These are phyloP conservation scores for Cataglyphis cursor DNA, from an alignment of 2,888 invertebrate species.

Conservation along the genomic window DNA sequence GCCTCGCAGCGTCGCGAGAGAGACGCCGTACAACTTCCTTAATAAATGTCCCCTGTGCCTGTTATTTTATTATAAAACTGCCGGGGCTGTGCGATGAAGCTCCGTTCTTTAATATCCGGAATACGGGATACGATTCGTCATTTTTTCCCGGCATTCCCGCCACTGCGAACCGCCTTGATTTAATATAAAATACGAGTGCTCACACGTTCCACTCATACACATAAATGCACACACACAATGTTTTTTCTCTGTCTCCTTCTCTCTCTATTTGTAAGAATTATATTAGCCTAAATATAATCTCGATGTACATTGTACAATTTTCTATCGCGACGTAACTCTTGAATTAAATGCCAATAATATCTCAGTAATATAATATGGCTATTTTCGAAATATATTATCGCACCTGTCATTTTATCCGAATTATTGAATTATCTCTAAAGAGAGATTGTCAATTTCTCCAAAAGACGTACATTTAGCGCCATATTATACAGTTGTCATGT, in stretches of 20 bases:
- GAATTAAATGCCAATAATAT: conserved; percentile 7
- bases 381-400: conserved; percentile 11
- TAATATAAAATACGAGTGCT: conserved; percentile 41
- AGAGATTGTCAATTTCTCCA: neutral
- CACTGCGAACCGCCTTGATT: conserved; percentile 19
- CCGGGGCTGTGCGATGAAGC: conserved; percentile 12
- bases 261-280: conserved; percentile 9
- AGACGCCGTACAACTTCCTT: conserved; percentile 41
- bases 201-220: neutral
- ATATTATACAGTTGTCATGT: conserved; percentile 2
- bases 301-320: conserved; percentile 13
- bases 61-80: conserved; percentile 54
- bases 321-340: neutral
- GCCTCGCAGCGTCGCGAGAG: conserved; percentile 28
- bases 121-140: conserved; percentile 44
- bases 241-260: neutral
- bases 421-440: conserved; percentile 14
- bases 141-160: conserved; percentile 29
- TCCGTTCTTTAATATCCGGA: conserved; percentile 46
- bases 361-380: neutral
- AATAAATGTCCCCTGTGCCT: conserved; percentile 43
- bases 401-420: neutral
- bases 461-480: neutral
- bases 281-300: neutral
- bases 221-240: neutral